Percentiles rank a stretch among this genome's conserved stretches.
These are phyloP conservation scores for Ardeotis arabs DNA, from an alignment of 2,113 vertebrate genomes.

Conservation along the genomic window DNA sequence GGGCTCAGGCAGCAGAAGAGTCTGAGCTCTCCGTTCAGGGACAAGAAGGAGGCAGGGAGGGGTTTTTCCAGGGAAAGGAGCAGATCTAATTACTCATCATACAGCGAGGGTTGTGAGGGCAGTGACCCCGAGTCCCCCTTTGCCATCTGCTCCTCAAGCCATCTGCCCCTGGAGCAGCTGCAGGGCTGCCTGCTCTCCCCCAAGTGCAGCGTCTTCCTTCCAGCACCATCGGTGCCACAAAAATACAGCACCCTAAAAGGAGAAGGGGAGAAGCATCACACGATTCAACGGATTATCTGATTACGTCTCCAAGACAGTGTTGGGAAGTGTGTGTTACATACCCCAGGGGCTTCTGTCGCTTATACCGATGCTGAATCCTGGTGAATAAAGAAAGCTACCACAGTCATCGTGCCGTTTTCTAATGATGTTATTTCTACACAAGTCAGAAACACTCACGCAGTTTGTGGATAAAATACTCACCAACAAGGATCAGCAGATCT, in stretches of 20 bases:
- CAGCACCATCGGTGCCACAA: not conserved
- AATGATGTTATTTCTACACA: not conserved
- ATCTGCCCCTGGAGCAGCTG: not conserved
- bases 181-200: not conserved
- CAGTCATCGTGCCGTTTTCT: not conserved
- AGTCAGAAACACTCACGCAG: not conserved
- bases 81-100: not conserved
- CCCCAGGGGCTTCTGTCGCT: not conserved
- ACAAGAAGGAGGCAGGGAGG: not conserved
- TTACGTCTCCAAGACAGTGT: not conserved
- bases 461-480: not conserved
- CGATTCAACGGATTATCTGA: accelerated
- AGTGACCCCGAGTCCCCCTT: not conserved
- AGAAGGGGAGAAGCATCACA: not conserved
- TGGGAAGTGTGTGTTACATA: not conserved
- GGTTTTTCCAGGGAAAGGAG: not conserved
- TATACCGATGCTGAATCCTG: not conserved
- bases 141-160: not conserved
- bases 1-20: not conserved
- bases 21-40: not conserved
- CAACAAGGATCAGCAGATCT: not conserved
- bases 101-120: accelerated
- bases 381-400: not conserved
- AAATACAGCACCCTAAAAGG: not conserved
- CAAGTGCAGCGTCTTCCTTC: not conserved